Base-by-base conservation (phyloP, 2,113 vertebrate genomes). In the Oreocharis arfaki region DNA sequence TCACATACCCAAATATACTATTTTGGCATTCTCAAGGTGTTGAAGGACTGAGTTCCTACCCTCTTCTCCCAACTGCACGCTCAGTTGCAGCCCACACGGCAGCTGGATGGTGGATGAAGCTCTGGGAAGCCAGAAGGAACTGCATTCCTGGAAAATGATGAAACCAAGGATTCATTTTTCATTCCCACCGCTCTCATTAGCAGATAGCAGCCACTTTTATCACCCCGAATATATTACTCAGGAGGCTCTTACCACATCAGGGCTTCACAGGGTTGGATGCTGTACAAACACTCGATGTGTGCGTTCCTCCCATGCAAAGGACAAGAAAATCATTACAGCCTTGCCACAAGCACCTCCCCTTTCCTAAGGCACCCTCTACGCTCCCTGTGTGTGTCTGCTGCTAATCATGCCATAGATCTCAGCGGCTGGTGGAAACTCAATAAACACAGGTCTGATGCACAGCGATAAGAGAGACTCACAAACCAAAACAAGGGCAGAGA, bases 131-230 rank as follows among this genome's bases (percentile, higher is more conserved):
- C 81, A 91, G 89, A 69, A 96, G 82, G 80, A 93, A 7, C 82
- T 55, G 75, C 84, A 90, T 93, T 94, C 93, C 91, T 93, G 59
- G 71, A 92, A 93, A 93, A 96, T 92, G 64, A 96, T 88, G 84
- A 95, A 96, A 90, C 71, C 71, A 53, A 77, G 85, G 67, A 67
- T 67, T 93, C 63, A 50, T 94, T 93, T 96, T 59, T 95, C 87
- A 84, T 85, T 84, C 95, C 68, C 82, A 93, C 57, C 5, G 0
- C 75, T 52, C 93, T 91, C 81, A 82, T 92, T 75, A 91, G 89
- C 46, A 89, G 92, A 92, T 87, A 78, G 87, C 76, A 91, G 80
- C 50, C 65, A 73, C 71, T 93, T 91, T 74, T 94, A 95, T 91
- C 70, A 33, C 79, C 63, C 64, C 0, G 1, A 84, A 55, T 67